Evolutionary conservation across 2,113 vertebrate species (phyloP).

Genomic region (Cavia aperea): DNA sequence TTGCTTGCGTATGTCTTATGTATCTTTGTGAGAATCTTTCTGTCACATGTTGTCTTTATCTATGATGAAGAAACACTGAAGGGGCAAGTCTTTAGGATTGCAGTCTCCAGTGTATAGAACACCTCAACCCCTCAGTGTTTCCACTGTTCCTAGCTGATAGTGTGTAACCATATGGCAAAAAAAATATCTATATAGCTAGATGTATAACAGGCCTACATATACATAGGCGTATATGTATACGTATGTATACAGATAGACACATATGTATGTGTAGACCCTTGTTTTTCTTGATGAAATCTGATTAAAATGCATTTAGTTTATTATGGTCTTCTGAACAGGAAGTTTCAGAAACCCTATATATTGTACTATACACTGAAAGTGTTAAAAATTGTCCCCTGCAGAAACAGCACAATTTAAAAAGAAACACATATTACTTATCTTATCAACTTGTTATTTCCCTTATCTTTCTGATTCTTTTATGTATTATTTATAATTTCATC

Average conservation of each 20-base stretch:
- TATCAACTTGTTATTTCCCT: background rate
- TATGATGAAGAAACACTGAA: background rate
- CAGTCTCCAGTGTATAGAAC: background rate
- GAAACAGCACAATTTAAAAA: background rate
- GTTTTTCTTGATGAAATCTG: constrained; percentile 12
- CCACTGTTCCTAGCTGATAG: background rate
- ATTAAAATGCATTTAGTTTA: background rate
- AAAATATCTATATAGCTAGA: too few relatives aligned
- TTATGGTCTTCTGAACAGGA: background rate
- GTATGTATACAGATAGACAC: background rate
- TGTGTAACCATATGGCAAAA: background rate
- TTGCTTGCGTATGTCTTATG: background rate
- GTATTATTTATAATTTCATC: background rate
- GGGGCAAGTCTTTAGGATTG: background rate
- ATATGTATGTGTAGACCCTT: background rate
- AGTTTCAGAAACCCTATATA: constrained; percentile 29
- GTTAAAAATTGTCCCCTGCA: background rate
- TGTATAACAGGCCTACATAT: background rate
- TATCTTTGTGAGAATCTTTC: background rate
- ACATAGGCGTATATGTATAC: background rate
- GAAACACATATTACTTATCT: background rate
- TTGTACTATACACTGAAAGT: background rate
- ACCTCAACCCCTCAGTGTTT: background rate
- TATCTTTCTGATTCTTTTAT: background rate
- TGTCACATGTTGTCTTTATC: background rate